A percentile compares a stretch with the other conserved stretches of the same genome.
Evolutionary conservation across 1,140 invertebrate genomes (phyloP).

Genomic region (Heliconius hermathena): DNA sequence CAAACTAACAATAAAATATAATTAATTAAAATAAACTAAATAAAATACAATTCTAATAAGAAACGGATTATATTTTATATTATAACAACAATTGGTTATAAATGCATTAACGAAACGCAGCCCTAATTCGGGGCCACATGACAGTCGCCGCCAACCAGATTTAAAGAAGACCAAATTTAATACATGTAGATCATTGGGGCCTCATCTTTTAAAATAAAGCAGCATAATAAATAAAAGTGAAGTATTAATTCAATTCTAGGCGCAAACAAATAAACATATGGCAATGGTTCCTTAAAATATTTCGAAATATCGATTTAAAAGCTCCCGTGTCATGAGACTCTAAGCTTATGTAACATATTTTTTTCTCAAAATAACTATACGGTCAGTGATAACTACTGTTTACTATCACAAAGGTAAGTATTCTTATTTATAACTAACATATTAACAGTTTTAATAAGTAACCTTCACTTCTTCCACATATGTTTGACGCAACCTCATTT

Average conservation of each 20-base stretch:
- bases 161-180: slow-evolving; percentile 52
- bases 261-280: slow-evolving; percentile 42
- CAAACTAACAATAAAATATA: background rate
- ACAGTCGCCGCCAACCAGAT: slow-evolving; percentile 70
- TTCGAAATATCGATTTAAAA: slow-evolving; percentile 52
- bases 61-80: background rate
- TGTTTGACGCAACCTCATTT: slow-evolving; percentile 20
- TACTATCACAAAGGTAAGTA: slow-evolving; percentile 70
- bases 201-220: slow-evolving; percentile 53
- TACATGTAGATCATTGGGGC: slow-evolving; percentile 73
- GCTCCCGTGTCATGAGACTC: slow-evolving; percentile 69
- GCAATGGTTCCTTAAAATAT: slow-evolving; percentile 66
- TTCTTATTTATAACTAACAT: slow-evolving; percentile 35
- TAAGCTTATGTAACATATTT: slow-evolving; percentile 76
- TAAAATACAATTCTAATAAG: background rate
- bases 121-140: slow-evolving; percentile 41
- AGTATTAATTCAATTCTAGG: slow-evolving; percentile 61
- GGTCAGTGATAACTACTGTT: slow-evolving; percentile 64
- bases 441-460: slow-evolving; percentile 11
- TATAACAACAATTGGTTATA: background rate
- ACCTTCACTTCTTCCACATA: slow-evolving; percentile 38
- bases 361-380: slow-evolving; percentile 63
- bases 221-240: slow-evolving; percentile 68
- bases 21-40: background rate
- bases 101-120: slow-evolving; percentile 22